A percentile compares a stretch with the other conserved stretches of the same genome.
These are phyloP conservation scores for Meteorus cinctellus DNA, from an alignment of 2,888 invertebrate species.

Conservation along the genomic window DNA sequence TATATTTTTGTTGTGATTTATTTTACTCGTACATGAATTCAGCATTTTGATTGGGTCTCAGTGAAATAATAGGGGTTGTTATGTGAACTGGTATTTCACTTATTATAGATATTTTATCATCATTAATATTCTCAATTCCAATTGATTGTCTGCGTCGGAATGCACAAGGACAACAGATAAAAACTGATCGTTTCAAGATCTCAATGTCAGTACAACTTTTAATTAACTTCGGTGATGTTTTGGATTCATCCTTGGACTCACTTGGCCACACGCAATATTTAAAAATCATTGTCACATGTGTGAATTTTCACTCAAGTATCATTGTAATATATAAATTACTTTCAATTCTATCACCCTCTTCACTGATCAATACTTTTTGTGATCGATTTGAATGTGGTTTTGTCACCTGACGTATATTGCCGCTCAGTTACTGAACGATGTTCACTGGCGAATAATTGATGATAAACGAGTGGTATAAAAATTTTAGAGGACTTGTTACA, in stretches of 20 bases:
- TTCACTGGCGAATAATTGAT: conserved; percentile 18
- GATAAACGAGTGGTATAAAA: conserved; percentile 9
- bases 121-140: conserved; percentile 57
- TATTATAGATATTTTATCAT: conserved; percentile 56
- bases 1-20: neutral
- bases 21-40: conserved; percentile 59
- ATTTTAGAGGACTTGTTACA: neutral
- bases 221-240: conserved; percentile 36
- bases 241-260: conserved; percentile 56
- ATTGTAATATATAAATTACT: neutral
- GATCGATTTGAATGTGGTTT: neutral
- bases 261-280: conserved; percentile 66
- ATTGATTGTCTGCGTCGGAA: conserved; percentile 67
- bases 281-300: conserved; percentile 62
- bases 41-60: conserved; percentile 59
- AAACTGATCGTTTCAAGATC: conserved; percentile 57
- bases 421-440: neutral
- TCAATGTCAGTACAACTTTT: conserved; percentile 37
- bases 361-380: neutral
- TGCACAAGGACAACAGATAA: conserved; percentile 68
- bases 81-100: conserved; percentile 48
- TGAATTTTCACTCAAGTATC: conserved; percentile 6
- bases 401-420: neutral
- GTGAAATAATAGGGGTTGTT: conserved; percentile 66
- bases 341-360: conserved; percentile 16